Percentiles rank a stretch among this genome's conserved stretches.
Evolutionary conservation across 2,888 invertebrate species (phyloP).

Genomic region (Athrips mouffetella): DNA sequence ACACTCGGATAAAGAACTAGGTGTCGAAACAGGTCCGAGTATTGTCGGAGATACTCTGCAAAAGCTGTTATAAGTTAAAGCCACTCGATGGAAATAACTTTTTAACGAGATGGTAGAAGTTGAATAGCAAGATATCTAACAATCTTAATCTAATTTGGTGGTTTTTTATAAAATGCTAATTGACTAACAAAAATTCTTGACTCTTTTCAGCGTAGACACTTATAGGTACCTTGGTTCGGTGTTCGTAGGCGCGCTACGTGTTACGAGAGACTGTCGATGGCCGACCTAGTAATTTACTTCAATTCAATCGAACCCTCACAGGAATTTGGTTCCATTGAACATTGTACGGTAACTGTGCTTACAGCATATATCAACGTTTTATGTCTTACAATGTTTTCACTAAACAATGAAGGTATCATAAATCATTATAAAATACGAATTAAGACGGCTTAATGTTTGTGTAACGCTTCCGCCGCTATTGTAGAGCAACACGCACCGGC

Average conservation of each 20-base stretch:
- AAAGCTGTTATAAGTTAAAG: too few species aligned
- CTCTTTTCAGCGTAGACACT: too few species aligned
- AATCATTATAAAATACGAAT: conserved; percentile 62
- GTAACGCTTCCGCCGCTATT: conserved; percentile 47
- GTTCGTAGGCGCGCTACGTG: conserved; percentile 44
- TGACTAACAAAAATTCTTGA: too few species aligned
- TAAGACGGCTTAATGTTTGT: conserved; percentile 53
- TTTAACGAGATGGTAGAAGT: too few species aligned
- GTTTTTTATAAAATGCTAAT: too few species aligned
- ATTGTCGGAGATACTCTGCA: too few species aligned
- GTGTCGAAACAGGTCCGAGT: too few species aligned
- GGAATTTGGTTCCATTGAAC: conserved; percentile 37
- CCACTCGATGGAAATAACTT: too few species aligned
- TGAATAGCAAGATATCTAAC: too few species aligned
- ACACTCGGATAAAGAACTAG: too few species aligned
- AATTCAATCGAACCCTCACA: conserved; percentile 44
- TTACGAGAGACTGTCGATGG: conserved; percentile 31
- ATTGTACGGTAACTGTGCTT: conserved; percentile 15
- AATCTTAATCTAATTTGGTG: too few species aligned
- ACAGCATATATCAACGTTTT: conserved; percentile 20
- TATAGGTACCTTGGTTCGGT: background rate
- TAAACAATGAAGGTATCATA: conserved; percentile 47
- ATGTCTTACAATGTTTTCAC: conserved; percentile 42
- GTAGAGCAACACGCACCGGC: conserved; percentile 19
- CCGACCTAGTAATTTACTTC: conserved; percentile 48